Conservation (phyloP, 2,797 vertebrate genomes). For the Emydoidea blandingii region DNA sequence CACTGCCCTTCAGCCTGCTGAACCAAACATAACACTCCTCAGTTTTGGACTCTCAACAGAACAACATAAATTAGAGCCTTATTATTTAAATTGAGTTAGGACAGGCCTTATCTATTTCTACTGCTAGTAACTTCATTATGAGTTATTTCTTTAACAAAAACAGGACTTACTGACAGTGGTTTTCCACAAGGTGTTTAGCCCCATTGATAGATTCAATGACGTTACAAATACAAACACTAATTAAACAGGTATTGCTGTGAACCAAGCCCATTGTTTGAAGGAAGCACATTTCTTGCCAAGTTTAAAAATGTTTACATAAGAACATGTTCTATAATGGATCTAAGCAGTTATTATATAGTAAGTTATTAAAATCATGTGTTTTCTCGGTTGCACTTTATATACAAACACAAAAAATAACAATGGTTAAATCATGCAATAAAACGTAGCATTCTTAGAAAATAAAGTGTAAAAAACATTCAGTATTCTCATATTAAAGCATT, state of each 20-base stretch:
- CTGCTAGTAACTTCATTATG: background rate
- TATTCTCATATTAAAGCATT: slow-evolving; percentile 77
- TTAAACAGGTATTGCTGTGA: slow-evolving; percentile 60
- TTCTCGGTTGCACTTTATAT: slow-evolving; percentile 61
- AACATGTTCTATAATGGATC: slow-evolving; percentile 61
- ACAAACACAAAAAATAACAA: slow-evolving; percentile 56
- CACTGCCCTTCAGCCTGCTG: background rate
- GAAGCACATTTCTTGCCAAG: slow-evolving; percentile 65
- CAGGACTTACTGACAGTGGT: background rate
- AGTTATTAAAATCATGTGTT: slow-evolving; percentile 68
- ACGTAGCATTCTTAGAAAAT: slow-evolving; percentile 66
- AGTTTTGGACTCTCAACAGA: background rate
- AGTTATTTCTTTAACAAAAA: slow-evolving; percentile 25
- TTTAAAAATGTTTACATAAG: slow-evolving; percentile 53
- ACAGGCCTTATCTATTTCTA: background rate
- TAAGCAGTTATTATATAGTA: slow-evolving; percentile 60
- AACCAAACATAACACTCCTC: slow-evolving; percentile 11
- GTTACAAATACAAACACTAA: slow-evolving; percentile 13
- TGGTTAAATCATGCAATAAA: slow-evolving; percentile 72
- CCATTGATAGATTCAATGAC: slow-evolving; percentile 9
- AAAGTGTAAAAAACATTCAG: slow-evolving; percentile 65
- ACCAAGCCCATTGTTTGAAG: slow-evolving; percentile 69
- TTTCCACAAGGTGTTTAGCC: slow-evolving; percentile 12
- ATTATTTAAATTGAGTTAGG: slow-evolving; percentile 1
- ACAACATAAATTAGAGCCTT: background rate